Evolutionary conservation across 2,888 invertebrate species (phyloP), one percentile per base, ranked within the genome.

Genomic region (Drosophila niveifrons): DNA sequence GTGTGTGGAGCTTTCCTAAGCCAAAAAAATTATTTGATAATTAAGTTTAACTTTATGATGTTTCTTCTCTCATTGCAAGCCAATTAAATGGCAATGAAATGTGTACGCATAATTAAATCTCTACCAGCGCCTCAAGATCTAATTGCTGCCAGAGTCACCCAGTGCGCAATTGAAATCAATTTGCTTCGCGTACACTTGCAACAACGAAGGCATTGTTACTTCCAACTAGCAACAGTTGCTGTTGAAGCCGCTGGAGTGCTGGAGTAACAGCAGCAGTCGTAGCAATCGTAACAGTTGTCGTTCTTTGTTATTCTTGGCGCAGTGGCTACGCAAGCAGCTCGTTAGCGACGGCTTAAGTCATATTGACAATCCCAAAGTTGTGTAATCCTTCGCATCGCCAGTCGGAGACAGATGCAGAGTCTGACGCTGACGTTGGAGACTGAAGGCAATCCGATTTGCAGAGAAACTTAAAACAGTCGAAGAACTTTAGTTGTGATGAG

Each of bases 101-200:
- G 74, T 74, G 76, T 68, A 83, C 84, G 80, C 80, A 80, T 82
- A 86, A 86, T 85, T 84, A 82, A 84, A 71, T 83, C 71, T 55
- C 67, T 47, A 39, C 66, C 53, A 55, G 59, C 53, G 66, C 69
- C 59, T 72, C 67, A 64, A 62, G 70, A 72, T 71, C 66, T 74
- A 84, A 84, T 84, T 82, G 83, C 77, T 68, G 61, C 56, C 57
- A 71, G 66, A 51, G 61, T 66, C 58, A 68, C 48, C 58, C 67
- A 66, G 57, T 48, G 17, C 63, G 47, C 58, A 58, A 53, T 68
- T 59, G 41, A 53, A 75, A 81, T 81, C 78, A 75, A 80, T 80
- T 84, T 83, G 64, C 48, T 17, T 43, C 52, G 48, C 59, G 57
- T 39, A 46, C 34, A 52, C 47, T 43, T 48, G 46, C 66, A 59